Conservation (phyloP, 2,888 invertebrate species). For the Tuta absoluta region DNA sequence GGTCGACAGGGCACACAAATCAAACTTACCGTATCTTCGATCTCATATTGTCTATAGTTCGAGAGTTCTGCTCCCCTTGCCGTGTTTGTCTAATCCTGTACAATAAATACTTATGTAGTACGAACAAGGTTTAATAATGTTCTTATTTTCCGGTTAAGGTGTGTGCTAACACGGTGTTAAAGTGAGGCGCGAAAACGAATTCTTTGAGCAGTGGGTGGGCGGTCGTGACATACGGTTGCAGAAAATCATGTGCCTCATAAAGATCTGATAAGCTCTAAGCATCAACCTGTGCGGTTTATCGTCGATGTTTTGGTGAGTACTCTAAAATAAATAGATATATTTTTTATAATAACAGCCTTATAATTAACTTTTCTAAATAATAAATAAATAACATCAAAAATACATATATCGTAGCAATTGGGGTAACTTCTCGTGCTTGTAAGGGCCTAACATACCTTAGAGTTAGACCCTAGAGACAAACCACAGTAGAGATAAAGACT, state of each 20-base stretch:
- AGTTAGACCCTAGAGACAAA: no score
- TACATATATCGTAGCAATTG: no score
- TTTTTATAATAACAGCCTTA: no score
- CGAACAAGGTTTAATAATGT: slow-evolving; percentile 18
- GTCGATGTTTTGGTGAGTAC: no score
- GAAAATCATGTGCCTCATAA: neutral
- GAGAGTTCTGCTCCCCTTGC: slow-evolving; percentile 22
- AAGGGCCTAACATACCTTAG: no score
- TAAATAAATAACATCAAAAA: no score
- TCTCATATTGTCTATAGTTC: slow-evolving; percentile 31
- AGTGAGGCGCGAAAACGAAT: slow-evolving; percentile 43
- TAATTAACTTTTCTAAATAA: no score
- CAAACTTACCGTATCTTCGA: slow-evolving; percentile 32
- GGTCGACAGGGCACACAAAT: slow-evolving; percentile 31
- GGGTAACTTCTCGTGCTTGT: no score
- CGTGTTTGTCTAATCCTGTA: slow-evolving; percentile 19
- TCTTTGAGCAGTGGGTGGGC: slow-evolving; percentile 35
- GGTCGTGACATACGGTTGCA: neutral
- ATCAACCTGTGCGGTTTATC: neutral
- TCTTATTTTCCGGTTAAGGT: slow-evolving; percentile 29
- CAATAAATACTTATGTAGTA: slow-evolving; percentile 2
- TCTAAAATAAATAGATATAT: no score
- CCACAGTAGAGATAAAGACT: no score
- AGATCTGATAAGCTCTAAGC: neutral
- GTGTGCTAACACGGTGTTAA: slow-evolving; percentile 37